Conservation (phyloP, 2,888 invertebrate species). For the Atrina japonica region DNA sequence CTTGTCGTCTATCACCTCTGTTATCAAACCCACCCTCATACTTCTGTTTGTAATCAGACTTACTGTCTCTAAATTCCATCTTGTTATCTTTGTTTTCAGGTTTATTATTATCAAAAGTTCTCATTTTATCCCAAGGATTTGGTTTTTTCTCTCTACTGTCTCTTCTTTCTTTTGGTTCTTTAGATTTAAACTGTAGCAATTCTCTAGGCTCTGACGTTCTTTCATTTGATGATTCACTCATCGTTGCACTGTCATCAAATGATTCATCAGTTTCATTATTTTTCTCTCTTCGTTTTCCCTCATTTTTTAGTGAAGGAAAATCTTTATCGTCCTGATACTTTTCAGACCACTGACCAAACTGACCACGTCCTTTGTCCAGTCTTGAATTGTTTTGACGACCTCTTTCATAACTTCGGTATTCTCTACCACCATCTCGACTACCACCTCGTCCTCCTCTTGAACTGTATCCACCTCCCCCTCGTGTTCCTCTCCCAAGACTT, state of each 20-base stretch:
- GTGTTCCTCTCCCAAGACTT: conserved; percentile 68
- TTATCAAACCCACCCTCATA: conserved; percentile 29
- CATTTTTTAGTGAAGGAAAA: not conserved
- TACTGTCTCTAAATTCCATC: conserved; percentile 22
- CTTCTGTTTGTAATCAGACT: conserved; percentile 45
- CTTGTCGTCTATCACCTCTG: conserved; percentile 39
- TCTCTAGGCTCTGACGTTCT: no score
- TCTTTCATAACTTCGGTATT: conserved; percentile 50
- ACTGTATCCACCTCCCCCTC: conserved; percentile 52
- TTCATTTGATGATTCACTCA: conserved; percentile 9
- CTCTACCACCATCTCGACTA: conserved; percentile 43
- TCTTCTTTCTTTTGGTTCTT: conserved; percentile 18
- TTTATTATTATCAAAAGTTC: no score
- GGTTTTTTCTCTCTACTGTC: conserved; percentile 14
- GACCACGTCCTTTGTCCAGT: conserved; percentile 44
- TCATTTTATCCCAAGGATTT: not conserved
- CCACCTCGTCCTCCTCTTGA: conserved; percentile 66
- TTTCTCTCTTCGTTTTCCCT: conserved; percentile 53
- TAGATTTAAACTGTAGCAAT: conserved; percentile 1
- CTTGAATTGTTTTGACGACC: conserved; percentile 35
- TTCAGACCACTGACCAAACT: conserved; percentile 43
- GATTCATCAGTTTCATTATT: conserved; percentile 72
- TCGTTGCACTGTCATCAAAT: conserved; percentile 4
- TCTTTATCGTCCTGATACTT: conserved; percentile 35
- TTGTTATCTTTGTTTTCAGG: no score